A percentile compares a stretch with the other conserved stretches of the same genome.
These are phyloP conservation scores for Leptinotarsa rubiginosa DNA, from an alignment of 2,888 invertebrate species.

Conservation along the genomic window DNA sequence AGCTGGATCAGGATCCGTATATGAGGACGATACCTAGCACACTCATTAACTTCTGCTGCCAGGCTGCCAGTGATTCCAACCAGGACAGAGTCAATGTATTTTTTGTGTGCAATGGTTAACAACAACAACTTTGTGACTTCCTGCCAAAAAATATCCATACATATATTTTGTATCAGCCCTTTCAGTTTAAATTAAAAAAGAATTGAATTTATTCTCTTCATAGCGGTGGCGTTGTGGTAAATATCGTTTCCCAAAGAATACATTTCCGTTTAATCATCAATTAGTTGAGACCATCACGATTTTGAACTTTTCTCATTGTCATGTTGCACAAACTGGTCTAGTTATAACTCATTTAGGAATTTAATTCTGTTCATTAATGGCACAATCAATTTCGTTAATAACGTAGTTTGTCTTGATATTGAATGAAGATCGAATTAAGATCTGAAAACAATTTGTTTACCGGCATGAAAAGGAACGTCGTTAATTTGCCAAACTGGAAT, in stretches of 20 bases:
- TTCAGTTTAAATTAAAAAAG: no score
- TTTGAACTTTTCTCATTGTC: slow-evolving; percentile 28
- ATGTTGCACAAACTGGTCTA: slow-evolving; percentile 26
- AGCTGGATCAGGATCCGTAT: no score
- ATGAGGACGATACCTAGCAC: no score
- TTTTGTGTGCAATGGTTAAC: no score
- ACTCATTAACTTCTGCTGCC: no score
- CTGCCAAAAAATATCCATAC: no score
- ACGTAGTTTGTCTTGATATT: slow-evolving; percentile 28
- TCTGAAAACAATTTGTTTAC: slow-evolving; percentile 19
- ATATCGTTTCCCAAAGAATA: not conserved
- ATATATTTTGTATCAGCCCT: no score
- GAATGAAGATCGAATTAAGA: slow-evolving; percentile 23
- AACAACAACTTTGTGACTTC: no score
- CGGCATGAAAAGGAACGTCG: not conserved
- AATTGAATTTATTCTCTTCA: not conserved
- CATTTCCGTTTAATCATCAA: slow-evolving; percentile 22
- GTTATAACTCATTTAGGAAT: slow-evolving; percentile 29
- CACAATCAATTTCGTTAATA: slow-evolving; percentile 28
- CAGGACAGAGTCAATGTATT: no score
- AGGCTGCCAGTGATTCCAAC: no score
- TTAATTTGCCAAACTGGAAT: not conserved
- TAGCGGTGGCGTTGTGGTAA: not conserved
- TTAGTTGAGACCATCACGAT: slow-evolving; percentile 29
- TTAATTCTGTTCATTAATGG: slow-evolving; percentile 29